phyloP scores from a whole-genome alignment of 2,797 vertebrate species.

The Chaetodon trifasciatus region DNA sequence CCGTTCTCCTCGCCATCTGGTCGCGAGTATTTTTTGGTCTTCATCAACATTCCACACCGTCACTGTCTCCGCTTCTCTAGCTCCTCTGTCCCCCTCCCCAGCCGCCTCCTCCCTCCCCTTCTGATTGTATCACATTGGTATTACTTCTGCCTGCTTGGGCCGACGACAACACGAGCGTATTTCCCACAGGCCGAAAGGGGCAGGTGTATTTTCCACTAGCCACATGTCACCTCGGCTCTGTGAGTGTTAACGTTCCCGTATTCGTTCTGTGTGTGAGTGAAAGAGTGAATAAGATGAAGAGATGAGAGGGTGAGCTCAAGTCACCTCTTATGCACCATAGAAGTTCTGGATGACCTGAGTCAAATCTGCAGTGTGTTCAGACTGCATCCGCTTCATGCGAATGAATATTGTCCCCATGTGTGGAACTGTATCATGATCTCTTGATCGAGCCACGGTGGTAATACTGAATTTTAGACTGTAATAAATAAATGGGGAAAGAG shows the following conservation, averaged over 20 bases:
- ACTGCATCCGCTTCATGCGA: constrained; percentile 3
- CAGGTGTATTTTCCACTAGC: constrained; percentile 49
- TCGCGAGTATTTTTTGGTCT: neutral
- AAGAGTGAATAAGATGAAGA: neutral
- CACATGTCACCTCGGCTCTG: constrained; percentile 36
- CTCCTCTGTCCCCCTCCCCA: neutral
- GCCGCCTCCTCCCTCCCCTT: constrained; percentile 1
- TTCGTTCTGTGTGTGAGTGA: neutral
- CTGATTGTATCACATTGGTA: constrained; percentile 49
- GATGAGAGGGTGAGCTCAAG: neutral
- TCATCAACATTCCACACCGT: constrained; percentile 30
- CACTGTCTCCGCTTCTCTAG: neutral
- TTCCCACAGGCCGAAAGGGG: constrained; percentile 43
- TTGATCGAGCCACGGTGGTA: neutral
- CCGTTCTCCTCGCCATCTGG: neutral
- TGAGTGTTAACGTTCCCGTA: neutral
- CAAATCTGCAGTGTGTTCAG: constrained; percentile 2
- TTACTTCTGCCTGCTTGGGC: constrained; percentile 50
- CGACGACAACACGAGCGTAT: constrained; percentile 23
- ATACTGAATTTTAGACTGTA: neutral
- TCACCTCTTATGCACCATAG: constrained; percentile 9
- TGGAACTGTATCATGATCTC: constrained; percentile 8
- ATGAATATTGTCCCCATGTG: neutral
- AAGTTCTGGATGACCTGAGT: constrained; percentile 21
- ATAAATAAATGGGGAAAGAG: constrained; percentile 7